These are phyloP conservation scores for Bostrychus sinensis DNA, from an alignment of 2,113 vertebrate species.

Conservation along the genomic window DNA sequence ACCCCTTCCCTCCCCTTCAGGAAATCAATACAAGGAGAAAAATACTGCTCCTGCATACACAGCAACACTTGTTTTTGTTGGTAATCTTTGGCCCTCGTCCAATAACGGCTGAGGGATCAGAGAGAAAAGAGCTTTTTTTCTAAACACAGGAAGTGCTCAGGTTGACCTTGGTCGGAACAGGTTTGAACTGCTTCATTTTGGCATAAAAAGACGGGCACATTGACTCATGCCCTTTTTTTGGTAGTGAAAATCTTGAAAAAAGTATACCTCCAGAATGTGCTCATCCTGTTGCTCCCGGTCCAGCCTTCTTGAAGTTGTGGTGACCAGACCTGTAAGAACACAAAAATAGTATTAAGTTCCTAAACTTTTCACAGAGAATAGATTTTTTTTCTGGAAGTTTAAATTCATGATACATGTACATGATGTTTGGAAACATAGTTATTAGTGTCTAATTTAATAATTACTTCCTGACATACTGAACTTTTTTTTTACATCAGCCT, in stretches of 20 bases:
- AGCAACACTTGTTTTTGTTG: slow-evolving; percentile 30
- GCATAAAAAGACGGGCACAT: not conserved
- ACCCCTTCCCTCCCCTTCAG: slow-evolving; percentile 37
- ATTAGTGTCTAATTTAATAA: too few species aligned
- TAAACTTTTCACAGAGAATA: not conserved
- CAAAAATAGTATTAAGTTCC: not conserved
- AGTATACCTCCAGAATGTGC: slow-evolving; percentile 93
- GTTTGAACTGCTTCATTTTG: slow-evolving; percentile 12
- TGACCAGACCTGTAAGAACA: slow-evolving; percentile 86
- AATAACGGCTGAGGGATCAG: slow-evolving; percentile 23
- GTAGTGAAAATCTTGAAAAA: not conserved
- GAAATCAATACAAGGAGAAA: slow-evolving; percentile 57
- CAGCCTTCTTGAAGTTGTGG: slow-evolving; percentile 92
- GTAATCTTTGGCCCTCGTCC: slow-evolving; percentile 30
- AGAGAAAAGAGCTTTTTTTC: slow-evolving; percentile 3
- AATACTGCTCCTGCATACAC: slow-evolving; percentile 37
- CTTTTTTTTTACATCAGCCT: too few species aligned
- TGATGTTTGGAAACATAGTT: too few species aligned
- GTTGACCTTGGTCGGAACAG: slow-evolving; percentile 25
- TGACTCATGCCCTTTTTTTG: not conserved
- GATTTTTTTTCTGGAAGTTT: not conserved
- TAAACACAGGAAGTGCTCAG: not conserved
- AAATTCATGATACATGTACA: too few species aligned
- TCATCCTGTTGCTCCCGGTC: slow-evolving; percentile 95
- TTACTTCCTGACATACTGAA: too few species aligned